These are phyloP conservation scores for Actenoides hombroni DNA, from an alignment of 2,113 vertebrate species.

Conservation along the genomic window DNA sequence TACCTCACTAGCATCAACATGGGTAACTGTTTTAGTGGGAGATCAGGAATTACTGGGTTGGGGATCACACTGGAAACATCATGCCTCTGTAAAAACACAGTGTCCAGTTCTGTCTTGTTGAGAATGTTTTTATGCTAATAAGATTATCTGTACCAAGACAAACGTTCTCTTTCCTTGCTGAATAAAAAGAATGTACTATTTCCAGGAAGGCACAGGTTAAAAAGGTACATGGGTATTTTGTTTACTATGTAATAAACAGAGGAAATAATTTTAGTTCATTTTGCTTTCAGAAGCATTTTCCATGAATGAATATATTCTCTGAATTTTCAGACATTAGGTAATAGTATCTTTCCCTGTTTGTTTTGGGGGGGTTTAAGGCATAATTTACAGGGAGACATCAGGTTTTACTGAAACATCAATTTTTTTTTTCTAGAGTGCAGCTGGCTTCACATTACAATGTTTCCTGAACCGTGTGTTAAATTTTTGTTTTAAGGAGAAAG, in stretches of 20 bases:
- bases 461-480: neutral
- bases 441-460: neutral
- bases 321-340: slow-evolving; percentile 68
- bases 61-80: neutral
- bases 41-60: neutral
- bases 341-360: slow-evolving; percentile 57
- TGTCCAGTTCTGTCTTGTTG: neutral
- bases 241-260: neutral
- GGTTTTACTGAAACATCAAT: neutral
- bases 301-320: slow-evolving; percentile 34
- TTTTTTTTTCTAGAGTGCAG: slow-evolving; percentile 10
- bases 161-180: neutral
- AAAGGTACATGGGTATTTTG: neutral
- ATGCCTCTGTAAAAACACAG: neutral
- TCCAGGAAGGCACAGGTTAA: neutral
- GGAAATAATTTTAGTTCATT: neutral
- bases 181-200: neutral
- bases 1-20: neutral
- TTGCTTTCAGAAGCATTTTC: slow-evolving; percentile 26
- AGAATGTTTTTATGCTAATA: neutral
- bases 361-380: neutral
- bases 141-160: neutral
- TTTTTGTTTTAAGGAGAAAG: slow-evolving; percentile 26
- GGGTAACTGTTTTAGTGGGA: neutral
- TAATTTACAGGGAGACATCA: slow-evolving; percentile 15